Evolutionary conservation across 2,888 invertebrate species (phyloP).

Genomic region (Apoderus coryli): DNA sequence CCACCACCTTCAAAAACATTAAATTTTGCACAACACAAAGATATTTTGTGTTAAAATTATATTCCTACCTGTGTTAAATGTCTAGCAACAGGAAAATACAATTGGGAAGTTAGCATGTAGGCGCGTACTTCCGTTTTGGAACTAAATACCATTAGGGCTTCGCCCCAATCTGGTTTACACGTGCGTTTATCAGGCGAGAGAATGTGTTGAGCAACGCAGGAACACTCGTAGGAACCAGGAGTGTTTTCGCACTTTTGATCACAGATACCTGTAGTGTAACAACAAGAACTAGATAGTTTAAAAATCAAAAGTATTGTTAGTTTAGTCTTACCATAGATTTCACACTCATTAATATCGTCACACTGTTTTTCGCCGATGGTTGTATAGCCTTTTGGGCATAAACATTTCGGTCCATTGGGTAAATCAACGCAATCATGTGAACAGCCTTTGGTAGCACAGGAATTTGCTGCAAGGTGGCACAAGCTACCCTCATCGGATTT

Average conservation of each 20-base stretch:
- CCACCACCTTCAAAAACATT: conserved; percentile 38
- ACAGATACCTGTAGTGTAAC: conserved; percentile 34
- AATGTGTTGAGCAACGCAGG: conserved; percentile 44
- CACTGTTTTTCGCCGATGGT: conserved; percentile 33
- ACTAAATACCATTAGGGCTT: conserved; percentile 54
- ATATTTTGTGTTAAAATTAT: background rate
- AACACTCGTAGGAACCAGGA: conserved; percentile 44
- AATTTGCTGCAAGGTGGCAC: conserved; percentile 23
- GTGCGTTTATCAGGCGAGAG: conserved; percentile 37
- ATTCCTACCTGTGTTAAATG: conserved; percentile 37
- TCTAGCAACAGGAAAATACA: conserved; percentile 35
- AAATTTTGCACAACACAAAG: no score
- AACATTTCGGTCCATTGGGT: conserved; percentile 41
- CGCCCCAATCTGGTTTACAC: conserved; percentile 42
- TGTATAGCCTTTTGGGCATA: conserved; percentile 37
- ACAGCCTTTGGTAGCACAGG: conserved; percentile 31
- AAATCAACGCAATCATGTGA: conserved; percentile 31
- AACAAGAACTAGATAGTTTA: background rate
- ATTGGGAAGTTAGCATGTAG: conserved; percentile 40
- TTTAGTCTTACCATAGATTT: conserved; percentile 36
- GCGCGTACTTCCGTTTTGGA: conserved; percentile 50
- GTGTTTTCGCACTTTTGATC: conserved; percentile 52
- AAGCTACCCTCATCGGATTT: conserved; percentile 42
- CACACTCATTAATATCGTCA: conserved; percentile 50
- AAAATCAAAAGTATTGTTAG: background rate